phyloP scores from a whole-genome alignment of 2,113 vertebrate species.

The Chionis minor region DNA sequence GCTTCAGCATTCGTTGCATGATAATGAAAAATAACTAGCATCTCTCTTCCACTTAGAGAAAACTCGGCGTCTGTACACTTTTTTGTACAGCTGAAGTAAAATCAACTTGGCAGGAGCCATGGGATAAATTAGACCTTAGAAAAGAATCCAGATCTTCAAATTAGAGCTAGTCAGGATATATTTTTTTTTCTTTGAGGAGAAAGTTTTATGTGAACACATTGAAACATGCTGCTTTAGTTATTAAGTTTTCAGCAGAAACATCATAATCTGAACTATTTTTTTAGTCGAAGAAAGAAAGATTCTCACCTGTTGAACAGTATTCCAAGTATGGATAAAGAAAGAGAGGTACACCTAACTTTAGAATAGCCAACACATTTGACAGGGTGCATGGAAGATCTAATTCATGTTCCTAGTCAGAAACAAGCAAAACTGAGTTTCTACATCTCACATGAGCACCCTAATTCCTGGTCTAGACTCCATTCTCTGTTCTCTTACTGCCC shows the following conservation, averaged over 20 bases:
- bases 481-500: not conserved
- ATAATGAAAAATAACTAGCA: not conserved
- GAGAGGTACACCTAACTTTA: not conserved
- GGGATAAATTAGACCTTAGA: not conserved
- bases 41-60: not conserved
- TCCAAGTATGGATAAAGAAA: not conserved
- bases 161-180: not conserved
- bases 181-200: not conserved
- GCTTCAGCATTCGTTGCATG: not conserved
- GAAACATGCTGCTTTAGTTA: not conserved
- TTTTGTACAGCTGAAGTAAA: not conserved
- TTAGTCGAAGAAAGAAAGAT: not conserved
- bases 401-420: not conserved
- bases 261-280: not conserved
- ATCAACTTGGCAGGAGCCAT: not conserved
- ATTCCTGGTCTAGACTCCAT: not conserved
- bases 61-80: not conserved
- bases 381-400: not conserved
- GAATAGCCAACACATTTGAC: not conserved
- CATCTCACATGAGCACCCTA: accelerated
- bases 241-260: not conserved
- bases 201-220: not conserved
- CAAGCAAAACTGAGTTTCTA: not conserved
- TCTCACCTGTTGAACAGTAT: not conserved
- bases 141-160: not conserved